These are phyloP conservation scores for Ranitomeya imitator DNA, from an alignment of 2,113 vertebrate genomes.

Conservation along the genomic window DNA sequence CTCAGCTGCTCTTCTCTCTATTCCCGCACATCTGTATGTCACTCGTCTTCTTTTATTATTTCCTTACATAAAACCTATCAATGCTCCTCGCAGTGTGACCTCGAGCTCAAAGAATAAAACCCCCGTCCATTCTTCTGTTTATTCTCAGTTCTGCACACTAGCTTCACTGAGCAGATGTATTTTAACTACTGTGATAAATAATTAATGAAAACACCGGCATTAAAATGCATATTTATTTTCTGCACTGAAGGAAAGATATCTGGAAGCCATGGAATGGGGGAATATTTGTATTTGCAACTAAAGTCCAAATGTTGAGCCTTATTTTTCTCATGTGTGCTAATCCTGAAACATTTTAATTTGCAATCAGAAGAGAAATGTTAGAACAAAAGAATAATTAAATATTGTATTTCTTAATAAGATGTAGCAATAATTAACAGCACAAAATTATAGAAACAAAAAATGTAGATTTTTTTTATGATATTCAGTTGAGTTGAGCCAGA, in stretches of 20 bases:
- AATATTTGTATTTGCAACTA: slow-evolving; percentile 14
- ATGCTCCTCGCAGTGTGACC: slow-evolving; percentile 29
- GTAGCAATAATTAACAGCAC: too few species aligned
- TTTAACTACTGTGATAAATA: slow-evolving; percentile 57
- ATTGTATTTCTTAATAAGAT: too few species aligned
- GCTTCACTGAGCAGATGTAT: slow-evolving; percentile 53
- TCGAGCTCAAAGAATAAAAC: slow-evolving; percentile 21
- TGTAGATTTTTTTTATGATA: too few species aligned
- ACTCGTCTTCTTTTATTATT: neutral
- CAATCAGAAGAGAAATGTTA: neutral
- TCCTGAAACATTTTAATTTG: neutral
- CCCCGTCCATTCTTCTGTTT: slow-evolving; percentile 18
- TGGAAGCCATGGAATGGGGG: slow-evolving; percentile 3
- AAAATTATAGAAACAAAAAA: too few species aligned
- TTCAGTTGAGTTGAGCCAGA: too few species aligned
- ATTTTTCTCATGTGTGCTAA: neutral
- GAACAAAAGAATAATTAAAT: neutral
- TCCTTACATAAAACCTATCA: slow-evolving; percentile 26
- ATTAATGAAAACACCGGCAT: slow-evolving; percentile 48
- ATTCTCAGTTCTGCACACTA: slow-evolving; percentile 8
- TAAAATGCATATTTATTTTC: slow-evolving; percentile 51
- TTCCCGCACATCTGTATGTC: neutral
- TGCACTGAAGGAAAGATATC: slow-evolving; percentile 26
- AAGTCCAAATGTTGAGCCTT: slow-evolving; percentile 30
- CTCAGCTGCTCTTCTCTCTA: neutral